These are phyloP conservation scores for Actinernus sp. DNA, from an alignment of 92 coral and sea anemone genomes.

Conservation along the genomic window DNA sequence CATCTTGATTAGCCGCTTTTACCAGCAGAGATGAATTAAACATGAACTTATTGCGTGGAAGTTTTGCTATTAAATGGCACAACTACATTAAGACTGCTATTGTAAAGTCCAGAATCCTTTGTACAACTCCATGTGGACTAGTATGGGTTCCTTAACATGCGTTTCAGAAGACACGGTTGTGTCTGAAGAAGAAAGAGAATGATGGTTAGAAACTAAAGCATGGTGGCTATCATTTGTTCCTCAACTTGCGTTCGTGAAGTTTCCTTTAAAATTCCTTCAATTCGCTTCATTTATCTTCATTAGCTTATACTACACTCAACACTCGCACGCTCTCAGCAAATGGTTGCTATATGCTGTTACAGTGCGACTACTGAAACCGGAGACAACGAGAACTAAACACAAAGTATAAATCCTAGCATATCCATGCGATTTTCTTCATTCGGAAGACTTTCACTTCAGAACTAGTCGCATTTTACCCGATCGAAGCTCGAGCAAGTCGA, in stretches of 20 bases:
- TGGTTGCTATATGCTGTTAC: no score
- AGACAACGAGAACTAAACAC: no score
- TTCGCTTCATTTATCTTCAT: no score
- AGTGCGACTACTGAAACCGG: no score
- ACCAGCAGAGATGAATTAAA: neutral
- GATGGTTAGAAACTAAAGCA: neutral
- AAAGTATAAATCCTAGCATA: no score
- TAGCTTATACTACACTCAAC: no score
- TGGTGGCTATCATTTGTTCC: neutral
- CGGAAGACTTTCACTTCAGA: no score
- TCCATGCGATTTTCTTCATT: no score
- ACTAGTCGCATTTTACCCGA: no score
- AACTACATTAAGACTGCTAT: neutral
- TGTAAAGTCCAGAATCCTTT: constrained; percentile 18
- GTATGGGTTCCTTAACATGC: constrained; percentile 45
- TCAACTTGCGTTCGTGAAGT: neutral
- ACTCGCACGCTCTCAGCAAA: no score
- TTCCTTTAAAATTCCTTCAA: no score
- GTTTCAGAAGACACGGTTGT: constrained; percentile 26
- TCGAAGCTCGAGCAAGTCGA: no score
- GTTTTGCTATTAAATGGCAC: neutral
- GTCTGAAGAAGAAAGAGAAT: constrained; percentile 20
- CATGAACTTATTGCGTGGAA: neutral
- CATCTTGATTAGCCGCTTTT: neutral
- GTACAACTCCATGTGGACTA: constrained; percentile 41